phyloP scores from a whole-genome alignment of 1,140 invertebrate genomes.

The Ceratina australensis region DNA sequence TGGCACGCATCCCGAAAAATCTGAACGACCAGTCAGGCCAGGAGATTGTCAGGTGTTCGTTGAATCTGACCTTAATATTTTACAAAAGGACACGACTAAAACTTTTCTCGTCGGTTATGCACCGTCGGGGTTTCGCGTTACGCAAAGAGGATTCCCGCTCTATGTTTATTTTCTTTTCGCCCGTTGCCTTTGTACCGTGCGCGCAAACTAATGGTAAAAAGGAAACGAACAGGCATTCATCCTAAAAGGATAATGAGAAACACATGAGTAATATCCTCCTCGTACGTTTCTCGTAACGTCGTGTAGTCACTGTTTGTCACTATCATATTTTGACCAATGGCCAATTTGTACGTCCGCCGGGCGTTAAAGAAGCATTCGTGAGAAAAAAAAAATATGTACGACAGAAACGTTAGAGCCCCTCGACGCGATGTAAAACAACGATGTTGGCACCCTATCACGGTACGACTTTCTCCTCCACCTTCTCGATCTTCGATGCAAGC shows the following conservation, averaged over 20 bases:
- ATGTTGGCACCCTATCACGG: constrained; percentile 34
- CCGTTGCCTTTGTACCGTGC: no score
- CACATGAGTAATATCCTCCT: no score
- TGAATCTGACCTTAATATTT: constrained; percentile 36
- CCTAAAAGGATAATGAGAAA: no score
- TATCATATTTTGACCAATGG: not conserved
- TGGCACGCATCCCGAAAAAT: constrained; percentile 50
- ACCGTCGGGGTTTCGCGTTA: not conserved
- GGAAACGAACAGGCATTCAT: no score
- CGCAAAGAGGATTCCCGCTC: not conserved
- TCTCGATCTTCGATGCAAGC: constrained; percentile 43
- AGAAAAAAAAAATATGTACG: constrained; percentile 21
- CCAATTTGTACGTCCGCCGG: constrained; percentile 5
- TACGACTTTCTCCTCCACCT: constrained; percentile 36
- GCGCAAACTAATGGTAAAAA: not conserved
- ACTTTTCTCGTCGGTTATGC: not conserved
- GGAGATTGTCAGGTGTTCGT: constrained; percentile 36
- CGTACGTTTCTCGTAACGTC: no score
- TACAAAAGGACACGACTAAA: constrained; percentile 4
- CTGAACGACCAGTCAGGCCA: constrained; percentile 24
- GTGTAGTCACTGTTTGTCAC: no score
- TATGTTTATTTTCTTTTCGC: not conserved
- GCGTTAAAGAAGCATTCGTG: not conserved
- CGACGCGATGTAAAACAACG: constrained; percentile 32
- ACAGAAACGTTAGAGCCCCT: constrained; percentile 1